Evolutionary conservation across 2,797 vertebrate genomes (phyloP), one percentile per base, ranked within the genome.

Genomic region (Sorex maritimensis): DNA sequence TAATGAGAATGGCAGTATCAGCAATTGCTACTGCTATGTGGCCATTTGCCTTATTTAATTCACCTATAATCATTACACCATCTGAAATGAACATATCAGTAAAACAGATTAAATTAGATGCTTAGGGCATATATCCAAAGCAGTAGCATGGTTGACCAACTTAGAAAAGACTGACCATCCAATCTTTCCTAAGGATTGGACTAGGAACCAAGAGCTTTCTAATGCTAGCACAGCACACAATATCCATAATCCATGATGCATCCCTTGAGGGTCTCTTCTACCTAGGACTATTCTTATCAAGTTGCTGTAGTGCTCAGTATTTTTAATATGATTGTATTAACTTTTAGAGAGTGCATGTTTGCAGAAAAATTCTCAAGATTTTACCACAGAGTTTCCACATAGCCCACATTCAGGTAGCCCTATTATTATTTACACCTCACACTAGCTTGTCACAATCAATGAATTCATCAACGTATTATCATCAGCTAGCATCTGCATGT

Each of bases 271-370:
- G 19, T 46, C 19, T 74, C 77, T 74, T 72, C 72, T 30, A 34
- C 11, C 77, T 86, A 74, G 81, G 90, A 92, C 46, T 86, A 72
- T 65, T 95, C 74, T 90, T n/a, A 58, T 46, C 52, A 71, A 86
- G 52, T 26, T 91, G 67, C 46, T 49, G 15, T 55, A 34, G 13
- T 81, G 52, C 3, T 26, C 80, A 67, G 17, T 65, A 44, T 61
- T 83, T 79, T 74, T 58, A 80, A 30, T 68, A 88, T 71, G 86
- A 92, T n/a, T 34, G 71, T 67, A 71, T 68, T 88, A 77, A 41
- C 74, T 24, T 85, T 94, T 82, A 79, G 17, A 83, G 46, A 58
- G 58, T 91, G 38, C 17, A 74, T 80, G 82, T 81, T 77, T 52
- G 68, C 41, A 52, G n/a, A 73, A 85, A 94, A 72, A 13, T 41